phyloP scores from a whole-genome alignment of 2,113 vertebrate species.

The Acinonyx jubatus region DNA sequence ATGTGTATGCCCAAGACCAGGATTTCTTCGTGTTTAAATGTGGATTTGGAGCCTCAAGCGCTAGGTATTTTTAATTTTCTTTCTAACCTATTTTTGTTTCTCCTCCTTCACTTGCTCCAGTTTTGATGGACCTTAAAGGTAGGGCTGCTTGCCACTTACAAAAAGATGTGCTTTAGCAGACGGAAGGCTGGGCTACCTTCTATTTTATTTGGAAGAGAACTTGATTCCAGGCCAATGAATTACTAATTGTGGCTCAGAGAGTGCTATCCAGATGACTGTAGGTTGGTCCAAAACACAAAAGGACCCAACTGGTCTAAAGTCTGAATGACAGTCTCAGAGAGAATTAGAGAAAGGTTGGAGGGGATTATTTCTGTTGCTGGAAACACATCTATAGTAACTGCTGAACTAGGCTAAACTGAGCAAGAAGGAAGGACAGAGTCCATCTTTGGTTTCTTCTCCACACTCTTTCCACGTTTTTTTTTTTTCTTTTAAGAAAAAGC shows the following conservation, averaged over 20 bases:
- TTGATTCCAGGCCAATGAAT: conserved; percentile 54
- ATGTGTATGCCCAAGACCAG: conserved; percentile 52
- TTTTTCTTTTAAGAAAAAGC: background rate
- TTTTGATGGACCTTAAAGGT: background rate
- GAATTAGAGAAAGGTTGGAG: background rate
- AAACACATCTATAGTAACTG: background rate
- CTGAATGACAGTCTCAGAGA: conserved; percentile 33
- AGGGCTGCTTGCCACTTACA: background rate
- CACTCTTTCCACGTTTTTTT: background rate
- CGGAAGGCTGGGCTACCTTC: background rate
- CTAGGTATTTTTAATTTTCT: conserved; percentile 59
- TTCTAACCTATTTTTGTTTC: conserved; percentile 50
- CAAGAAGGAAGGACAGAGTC: background rate
- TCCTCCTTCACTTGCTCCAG: background rate
- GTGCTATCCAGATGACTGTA: conserved; percentile 68
- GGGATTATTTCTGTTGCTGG: conserved; percentile 37
- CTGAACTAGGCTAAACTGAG: background rate
- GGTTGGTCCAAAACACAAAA: conserved; percentile 67
- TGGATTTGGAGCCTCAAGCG: background rate
- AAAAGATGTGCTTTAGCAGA: conserved; percentile 33
- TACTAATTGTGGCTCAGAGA: conserved; percentile 55
- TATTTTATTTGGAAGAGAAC: conserved; percentile 47
- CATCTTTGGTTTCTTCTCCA: background rate
- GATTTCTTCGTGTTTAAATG: conserved; percentile 59
- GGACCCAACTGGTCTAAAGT: conserved; percentile 51